Evolutionary conservation across 2,797 vertebrate genomes (phyloP).

Genomic region (Setipinna tenuifilis): DNA sequence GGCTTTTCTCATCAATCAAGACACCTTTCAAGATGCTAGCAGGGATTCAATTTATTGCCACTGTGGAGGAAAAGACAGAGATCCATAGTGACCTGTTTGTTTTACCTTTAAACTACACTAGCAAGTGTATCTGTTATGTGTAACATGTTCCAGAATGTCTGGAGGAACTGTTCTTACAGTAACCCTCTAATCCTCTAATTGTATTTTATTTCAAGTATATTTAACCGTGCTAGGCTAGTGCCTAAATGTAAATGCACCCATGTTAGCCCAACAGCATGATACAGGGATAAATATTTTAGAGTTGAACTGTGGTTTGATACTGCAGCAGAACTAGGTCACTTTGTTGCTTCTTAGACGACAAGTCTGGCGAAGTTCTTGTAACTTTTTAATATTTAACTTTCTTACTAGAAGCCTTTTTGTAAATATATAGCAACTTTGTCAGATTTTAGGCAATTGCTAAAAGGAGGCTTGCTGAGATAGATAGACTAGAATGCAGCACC

Average conservation of each 20-base stretch:
- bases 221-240: no score
- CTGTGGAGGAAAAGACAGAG: background rate
- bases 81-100: background rate
- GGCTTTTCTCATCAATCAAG: conserved; percentile 1
- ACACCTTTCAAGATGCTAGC: background rate
- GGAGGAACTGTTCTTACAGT: background rate
- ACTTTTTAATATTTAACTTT: background rate
- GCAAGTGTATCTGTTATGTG: background rate
- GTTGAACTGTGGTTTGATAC: background rate
- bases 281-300: background rate
- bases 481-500: background rate
- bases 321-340: background rate
- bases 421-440: background rate
- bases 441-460: background rate
- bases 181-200: background rate
- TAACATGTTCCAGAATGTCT: background rate
- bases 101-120: background rate
- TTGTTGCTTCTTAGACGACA: background rate
- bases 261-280: background rate
- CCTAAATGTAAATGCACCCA: no score
- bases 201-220: no score
- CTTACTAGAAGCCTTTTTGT: background rate
- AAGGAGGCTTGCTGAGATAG: background rate
- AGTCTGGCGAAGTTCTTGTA: background rate
- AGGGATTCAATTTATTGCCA: background rate